Evolutionary conservation across 2,888 invertebrate species (phyloP), one percentile per base, ranked within the genome.

Genomic region (Anticlea derivata): DNA sequence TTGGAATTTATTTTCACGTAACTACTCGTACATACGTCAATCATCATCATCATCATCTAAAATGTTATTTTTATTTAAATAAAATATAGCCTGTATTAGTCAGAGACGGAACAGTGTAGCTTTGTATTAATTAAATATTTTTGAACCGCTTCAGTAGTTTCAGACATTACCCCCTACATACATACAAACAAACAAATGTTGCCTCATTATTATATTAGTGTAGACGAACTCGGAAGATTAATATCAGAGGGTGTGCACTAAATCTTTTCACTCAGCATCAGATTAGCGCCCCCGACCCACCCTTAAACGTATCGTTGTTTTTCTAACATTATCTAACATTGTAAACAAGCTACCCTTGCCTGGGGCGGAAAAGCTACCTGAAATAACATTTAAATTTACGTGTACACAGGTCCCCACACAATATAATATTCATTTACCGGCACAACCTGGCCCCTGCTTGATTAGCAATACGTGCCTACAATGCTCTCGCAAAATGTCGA

Each of bases 221-320:
- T n/a, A n/a, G 58, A 44, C 55, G 58, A 55, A 55, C 58, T 62
- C 66, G 60, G 70, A 70, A 78, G 77, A 78, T 81, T 79, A 78
- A 77, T 79, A 75, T 78, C 70, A 71, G 65, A 66, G 78, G 79
- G 79, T 73, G 74, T 63, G 68, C 77, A 79, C 78, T 81, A 84
- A 84, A 85, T 84, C 83, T 84, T 83, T 86, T 83, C 80, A 80
- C 79, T 82, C 81, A 66, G 70, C 75, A 85, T 83, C 82, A 84
- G 86, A 85, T 86, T 83, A 86, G 72, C 77, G 66, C 70, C 73
- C 77, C 68, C 70, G 63, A 70, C 72, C 68, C 71, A 70, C 73
- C 73, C 76, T 75, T 72, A 66, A 73, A 77, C 50, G 58, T 80
- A 80, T 76, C 75, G 70, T 75, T 83, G 84, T 84, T 85, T 84